Base-by-base conservation (phyloP, 2,113 vertebrate species). In the Calidris pugnax region DNA sequence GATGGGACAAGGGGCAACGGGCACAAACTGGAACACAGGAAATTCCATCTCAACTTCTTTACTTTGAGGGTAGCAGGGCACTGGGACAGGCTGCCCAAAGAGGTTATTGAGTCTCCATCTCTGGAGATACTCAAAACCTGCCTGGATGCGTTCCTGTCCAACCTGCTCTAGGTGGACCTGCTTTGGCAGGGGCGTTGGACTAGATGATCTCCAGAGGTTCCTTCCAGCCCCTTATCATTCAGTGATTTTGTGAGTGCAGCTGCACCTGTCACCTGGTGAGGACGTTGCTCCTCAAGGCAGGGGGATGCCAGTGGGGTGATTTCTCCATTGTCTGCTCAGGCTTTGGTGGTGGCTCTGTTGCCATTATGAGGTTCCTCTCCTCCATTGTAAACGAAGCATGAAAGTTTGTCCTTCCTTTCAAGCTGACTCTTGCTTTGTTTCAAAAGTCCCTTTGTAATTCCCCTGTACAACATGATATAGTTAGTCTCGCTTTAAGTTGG, bases 221-320 rank as follows among this genome's bases (percentile, higher is more conserved):
- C 53, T 28, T 55, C 28, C 53, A 55, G 6, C 53, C 10, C 53
- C 27, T 10, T 55, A 17, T 55, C 28, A 55, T 30, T 30, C 53
- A 18, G 53, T 55, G 53, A 30, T 55, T 55, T 28, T 55, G 28
- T 55, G 27, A 55, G 35, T 5, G 24, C 0, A 7, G 48, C 57
- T 80, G 57, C 24, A 20, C 4, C 0, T 11, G 14, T 20, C 67
- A 19, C 19, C 24, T 1, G 2, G 26, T 27, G 62, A n/a, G 43
- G 16, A 57, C 4, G 23, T 47, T 39, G 45, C 35, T 87, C 7
- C 56, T 50, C 35, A 22, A 6, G 69, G 19, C 43, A 10, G 5
- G 33, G 43, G 35, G 43, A 12, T 79, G 41, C 32, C 0, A 0
- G 10, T 72, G 62, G 45, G 2, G 4, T 45, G 14, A 7, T n/a